Evolutionary conservation across 2,797 vertebrate genomes (phyloP).

Genomic region (Margarornis squamiger): DNA sequence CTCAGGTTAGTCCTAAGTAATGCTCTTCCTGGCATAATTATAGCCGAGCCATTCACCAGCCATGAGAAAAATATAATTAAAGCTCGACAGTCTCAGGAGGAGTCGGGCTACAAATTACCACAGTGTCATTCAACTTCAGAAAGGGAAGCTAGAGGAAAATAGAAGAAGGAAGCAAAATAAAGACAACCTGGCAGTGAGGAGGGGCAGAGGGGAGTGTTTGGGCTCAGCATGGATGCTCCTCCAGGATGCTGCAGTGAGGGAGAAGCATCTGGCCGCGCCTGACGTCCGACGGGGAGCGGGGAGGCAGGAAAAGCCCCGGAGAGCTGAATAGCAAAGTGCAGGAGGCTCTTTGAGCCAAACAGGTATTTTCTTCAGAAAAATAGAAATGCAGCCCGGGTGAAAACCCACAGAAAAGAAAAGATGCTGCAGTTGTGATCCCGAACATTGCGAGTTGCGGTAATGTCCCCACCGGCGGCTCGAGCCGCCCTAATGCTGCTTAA

Average conservation of each 20-base stretch:
- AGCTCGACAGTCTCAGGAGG: slow-evolving; percentile 26
- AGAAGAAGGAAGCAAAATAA: background rate
- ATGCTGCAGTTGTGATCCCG: background rate
- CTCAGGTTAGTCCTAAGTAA: slow-evolving; percentile 55
- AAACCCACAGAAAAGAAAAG: background rate
- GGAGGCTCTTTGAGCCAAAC: background rate
- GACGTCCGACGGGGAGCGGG: background rate
- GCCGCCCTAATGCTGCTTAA: background rate
- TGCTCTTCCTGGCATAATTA: slow-evolving; percentile 36
- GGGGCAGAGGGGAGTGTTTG: background rate
- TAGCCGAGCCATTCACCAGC: background rate
- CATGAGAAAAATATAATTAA: slow-evolving; percentile 56
- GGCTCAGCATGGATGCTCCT: background rate
- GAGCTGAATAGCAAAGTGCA: background rate
- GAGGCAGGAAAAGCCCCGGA: background rate
- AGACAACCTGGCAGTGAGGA: background rate
- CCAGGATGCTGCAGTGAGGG: background rate
- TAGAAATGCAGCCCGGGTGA: background rate
- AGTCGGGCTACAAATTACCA: background rate
- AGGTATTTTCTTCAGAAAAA: slow-evolving; percentile 6
- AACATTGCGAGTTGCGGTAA: background rate
- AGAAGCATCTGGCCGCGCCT: fast-evolving
- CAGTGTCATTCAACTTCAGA: background rate
- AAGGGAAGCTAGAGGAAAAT: background rate
- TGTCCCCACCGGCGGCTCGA: background rate